Evolutionary conservation across 2,797 vertebrate genomes (phyloP).

Genomic region (Toxotes lorentzi): DNA sequence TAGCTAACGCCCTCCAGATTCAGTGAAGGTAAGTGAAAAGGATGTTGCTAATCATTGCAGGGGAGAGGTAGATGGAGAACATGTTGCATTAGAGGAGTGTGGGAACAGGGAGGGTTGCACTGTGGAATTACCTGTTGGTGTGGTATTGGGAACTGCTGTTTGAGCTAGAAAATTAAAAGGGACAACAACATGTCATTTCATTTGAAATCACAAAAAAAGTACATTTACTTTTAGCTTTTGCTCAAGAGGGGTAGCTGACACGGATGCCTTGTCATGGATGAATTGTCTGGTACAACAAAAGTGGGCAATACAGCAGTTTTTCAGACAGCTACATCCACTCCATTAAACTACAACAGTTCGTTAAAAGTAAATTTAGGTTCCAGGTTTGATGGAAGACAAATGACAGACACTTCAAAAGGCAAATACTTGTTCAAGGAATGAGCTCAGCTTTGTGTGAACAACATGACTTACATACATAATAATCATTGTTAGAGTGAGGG

Average conservation of each 20-base stretch:
- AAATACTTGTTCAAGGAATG: background rate
- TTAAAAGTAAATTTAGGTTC: background rate
- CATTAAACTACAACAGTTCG: background rate
- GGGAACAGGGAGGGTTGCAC: background rate
- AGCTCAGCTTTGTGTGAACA: background rate
- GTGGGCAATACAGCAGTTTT: background rate
- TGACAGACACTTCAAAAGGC: background rate
- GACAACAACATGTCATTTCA: background rate
- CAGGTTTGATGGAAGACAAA: background rate
- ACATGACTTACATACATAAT: background rate
- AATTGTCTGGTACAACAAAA: background rate
- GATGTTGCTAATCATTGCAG: background rate
- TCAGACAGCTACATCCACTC: background rate
- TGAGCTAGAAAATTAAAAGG: slow-evolving; percentile 43
- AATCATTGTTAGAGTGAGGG: background rate
- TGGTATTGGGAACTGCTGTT: background rate
- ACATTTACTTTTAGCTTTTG: background rate
- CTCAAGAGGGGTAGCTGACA: background rate
- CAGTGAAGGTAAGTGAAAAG: background rate
- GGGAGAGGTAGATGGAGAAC: background rate
- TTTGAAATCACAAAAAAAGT: background rate
- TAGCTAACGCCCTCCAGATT: background rate
- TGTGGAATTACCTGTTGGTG: slow-evolving; percentile 33
- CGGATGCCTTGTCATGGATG: background rate
- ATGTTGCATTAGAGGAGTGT: background rate